These are phyloP conservation scores for Brachionus sp. DNA, from an alignment of 1,140 invertebrate genomes.

Conservation along the genomic window DNA sequence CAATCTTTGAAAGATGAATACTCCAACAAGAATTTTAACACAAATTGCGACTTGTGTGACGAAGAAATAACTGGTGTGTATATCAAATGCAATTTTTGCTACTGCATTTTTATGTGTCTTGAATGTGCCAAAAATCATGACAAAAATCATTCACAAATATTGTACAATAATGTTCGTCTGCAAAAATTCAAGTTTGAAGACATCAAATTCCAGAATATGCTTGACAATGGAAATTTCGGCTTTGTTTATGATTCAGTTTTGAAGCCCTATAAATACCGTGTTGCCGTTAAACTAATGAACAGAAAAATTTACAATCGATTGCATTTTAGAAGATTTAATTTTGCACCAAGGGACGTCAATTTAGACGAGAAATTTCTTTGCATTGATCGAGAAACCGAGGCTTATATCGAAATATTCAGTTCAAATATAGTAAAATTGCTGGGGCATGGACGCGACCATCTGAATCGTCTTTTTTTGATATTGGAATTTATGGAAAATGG, in stretches of 20 bases:
- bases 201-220: not conserved
- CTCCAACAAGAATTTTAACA: not conserved
- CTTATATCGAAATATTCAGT: constrained; percentile 23
- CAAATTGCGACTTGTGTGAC: not conserved
- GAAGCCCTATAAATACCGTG: not conserved
- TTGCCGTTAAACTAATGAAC: constrained; percentile 30
- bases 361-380: not conserved
- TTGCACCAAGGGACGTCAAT: not conserved
- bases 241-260: not conserved
- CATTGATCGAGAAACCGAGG: not conserved
- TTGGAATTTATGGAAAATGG: constrained; percentile 21
- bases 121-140: not conserved
- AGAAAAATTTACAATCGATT: not conserved
- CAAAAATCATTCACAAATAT: not conserved
- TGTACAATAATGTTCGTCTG: not conserved
- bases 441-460: not conserved
- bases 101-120: constrained; percentile 22
- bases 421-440: not conserved
- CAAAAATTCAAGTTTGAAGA: constrained; percentile 22
- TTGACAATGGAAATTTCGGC: constrained; percentile 21
- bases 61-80: not conserved
- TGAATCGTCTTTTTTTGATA: not conserved
- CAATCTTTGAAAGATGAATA: not conserved
- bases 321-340: not conserved
- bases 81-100: constrained; percentile 8